These are phyloP conservation scores for Epizoanthus scotinus DNA, from an alignment of 92 coral and sea anemone genomes.

Conservation along the genomic window DNA sequence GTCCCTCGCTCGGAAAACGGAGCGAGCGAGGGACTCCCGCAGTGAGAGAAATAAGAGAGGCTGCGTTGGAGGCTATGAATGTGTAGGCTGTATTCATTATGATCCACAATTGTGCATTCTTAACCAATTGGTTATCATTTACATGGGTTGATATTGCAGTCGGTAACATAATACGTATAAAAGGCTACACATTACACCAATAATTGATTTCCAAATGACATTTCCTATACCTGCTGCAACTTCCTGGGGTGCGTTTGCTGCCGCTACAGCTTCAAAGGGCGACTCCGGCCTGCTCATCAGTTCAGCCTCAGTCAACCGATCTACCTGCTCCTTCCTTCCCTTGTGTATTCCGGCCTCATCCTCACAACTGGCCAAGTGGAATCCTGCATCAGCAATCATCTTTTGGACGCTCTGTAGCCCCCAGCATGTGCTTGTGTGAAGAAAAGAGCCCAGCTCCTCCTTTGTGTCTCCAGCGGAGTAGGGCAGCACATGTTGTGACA, in stretches of 20 bases:
- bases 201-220: no score
- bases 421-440: constrained; percentile 89
- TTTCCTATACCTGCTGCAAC: constrained; percentile 52
- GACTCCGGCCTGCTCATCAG: constrained; percentile 18
- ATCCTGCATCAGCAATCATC: constrained; percentile 85
- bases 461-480: constrained; percentile 51
- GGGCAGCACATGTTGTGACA: constrained; percentile 68
- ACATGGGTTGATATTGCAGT: no score
- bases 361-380: constrained; percentile 57
- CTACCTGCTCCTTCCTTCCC: constrained; percentile 18
- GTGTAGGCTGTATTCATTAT: no score
- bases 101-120: no score
- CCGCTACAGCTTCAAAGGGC: constrained; percentile 51
- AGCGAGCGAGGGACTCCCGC: no score
- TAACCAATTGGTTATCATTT: no score
- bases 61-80: no score
- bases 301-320: not conserved
- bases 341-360: constrained; percentile 40
- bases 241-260: constrained; percentile 56
- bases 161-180: no score
- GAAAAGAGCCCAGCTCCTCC: constrained; percentile 66
- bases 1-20: no score
- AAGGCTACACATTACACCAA: no score
- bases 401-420: constrained; percentile 75
- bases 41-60: no score